phyloP scores from a whole-genome alignment of 2,797 vertebrate genomes.

The Anableps anableps region DNA sequence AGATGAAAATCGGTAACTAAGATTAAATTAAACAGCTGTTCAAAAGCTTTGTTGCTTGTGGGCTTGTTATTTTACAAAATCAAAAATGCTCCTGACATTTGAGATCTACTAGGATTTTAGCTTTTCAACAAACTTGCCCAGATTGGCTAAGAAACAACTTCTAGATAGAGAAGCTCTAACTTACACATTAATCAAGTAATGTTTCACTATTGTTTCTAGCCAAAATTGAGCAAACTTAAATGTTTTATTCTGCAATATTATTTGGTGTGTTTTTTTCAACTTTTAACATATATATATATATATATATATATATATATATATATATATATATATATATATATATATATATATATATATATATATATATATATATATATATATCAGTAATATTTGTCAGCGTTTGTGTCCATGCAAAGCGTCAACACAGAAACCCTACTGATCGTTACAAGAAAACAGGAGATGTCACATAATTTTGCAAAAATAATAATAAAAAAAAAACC shows the following conservation, averaged over 20 bases:
- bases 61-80: too few species aligned
- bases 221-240: too few species aligned
- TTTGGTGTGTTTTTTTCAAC: too few species aligned
- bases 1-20: background rate
- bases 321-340: too few species aligned
- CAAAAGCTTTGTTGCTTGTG: background rate
- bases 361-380: too few species aligned
- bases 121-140: background rate
- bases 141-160: background rate
- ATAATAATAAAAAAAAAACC: background rate
- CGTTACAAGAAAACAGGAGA: background rate
- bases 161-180: background rate
- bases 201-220: background rate
- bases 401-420: background rate
- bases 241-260: too few species aligned
- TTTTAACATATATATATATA: too few species aligned
- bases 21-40: background rate
- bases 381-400: background rate
- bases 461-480: background rate
- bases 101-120: background rate
- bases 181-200: background rate
- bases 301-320: too few species aligned
- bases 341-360: too few species aligned
- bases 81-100: too few species aligned
- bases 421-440: background rate